Percentiles rank a stretch among this genome's conserved stretches.
phyloP scores from a whole-genome alignment of 2,888 invertebrate genomes.

The Coleophora flavipennella region DNA sequence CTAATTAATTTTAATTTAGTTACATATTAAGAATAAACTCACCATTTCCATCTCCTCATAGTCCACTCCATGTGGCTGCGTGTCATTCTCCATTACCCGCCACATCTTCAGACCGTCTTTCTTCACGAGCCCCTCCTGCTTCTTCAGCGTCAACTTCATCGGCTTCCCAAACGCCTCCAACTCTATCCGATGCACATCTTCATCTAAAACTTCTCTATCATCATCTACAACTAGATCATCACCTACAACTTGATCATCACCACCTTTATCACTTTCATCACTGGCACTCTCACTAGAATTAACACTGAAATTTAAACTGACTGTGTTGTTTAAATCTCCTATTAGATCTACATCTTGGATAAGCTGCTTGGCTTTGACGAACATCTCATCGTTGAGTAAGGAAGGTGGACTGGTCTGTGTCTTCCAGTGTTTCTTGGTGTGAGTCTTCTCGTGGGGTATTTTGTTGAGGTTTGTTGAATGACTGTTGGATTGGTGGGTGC shows the following conservation, averaged over 20 bases:
- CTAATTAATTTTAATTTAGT: too few species aligned
- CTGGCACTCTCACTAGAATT: slow-evolving; percentile 51
- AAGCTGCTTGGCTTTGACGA: slow-evolving; percentile 41
- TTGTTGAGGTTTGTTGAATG: slow-evolving; percentile 34
- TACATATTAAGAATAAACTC: slow-evolving; percentile 48
- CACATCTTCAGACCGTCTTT: slow-evolving; percentile 86
- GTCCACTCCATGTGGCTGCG: slow-evolving; percentile 83
- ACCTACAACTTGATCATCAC: slow-evolving; percentile 22
- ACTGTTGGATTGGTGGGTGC: slow-evolving; percentile 37
- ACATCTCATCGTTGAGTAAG: slow-evolving; percentile 60
- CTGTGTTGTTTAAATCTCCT: slow-evolving; percentile 56
- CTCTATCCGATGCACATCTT: slow-evolving; percentile 76
- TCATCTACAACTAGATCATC: slow-evolving; percentile 27
- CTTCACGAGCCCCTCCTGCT: slow-evolving; percentile 84
- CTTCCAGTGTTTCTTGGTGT: slow-evolving; percentile 34
- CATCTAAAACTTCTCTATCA: slow-evolving; percentile 47
- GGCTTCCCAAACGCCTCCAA: slow-evolving; percentile 86
- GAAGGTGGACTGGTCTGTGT: slow-evolving; percentile 46
- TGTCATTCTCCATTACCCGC: slow-evolving; percentile 83
- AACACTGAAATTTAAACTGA: slow-evolving; percentile 52
- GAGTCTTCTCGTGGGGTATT: slow-evolving; percentile 50
- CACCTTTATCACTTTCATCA: slow-evolving; percentile 29
- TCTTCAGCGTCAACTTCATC: slow-evolving; percentile 81
- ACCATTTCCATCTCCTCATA: slow-evolving; percentile 85
- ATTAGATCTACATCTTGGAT: slow-evolving; percentile 60